A percentile compares a stretch with the other conserved stretches of the same genome.
Evolutionary conservation across 1,140 invertebrate species (phyloP).

Genomic region (Helicorthomorpha holstii): DNA sequence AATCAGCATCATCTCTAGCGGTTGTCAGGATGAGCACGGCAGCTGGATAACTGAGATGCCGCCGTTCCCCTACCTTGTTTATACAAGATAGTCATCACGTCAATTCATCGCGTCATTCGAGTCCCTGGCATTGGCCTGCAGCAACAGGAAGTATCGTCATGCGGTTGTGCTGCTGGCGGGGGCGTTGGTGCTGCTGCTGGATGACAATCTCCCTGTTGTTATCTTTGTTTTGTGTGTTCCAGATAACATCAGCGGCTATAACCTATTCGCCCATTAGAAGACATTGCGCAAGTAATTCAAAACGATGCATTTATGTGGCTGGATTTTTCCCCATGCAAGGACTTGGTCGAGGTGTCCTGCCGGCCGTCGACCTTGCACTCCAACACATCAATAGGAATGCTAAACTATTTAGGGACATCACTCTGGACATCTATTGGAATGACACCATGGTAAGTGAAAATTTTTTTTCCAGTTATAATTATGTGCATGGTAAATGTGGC

Average conservation of each 20-base stretch:
- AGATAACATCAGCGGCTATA: no score
- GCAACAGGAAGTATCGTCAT: slow-evolving; percentile 22
- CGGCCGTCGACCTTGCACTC: slow-evolving; percentile 75
- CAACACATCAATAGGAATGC: slow-evolving; percentile 83
- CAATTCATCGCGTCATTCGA: no score
- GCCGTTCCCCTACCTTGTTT: no score
- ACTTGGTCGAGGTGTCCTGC: slow-evolving; percentile 77
- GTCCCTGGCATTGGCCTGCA: slow-evolving; percentile 15
- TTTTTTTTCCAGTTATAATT: no score
- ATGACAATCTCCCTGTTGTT: slow-evolving; percentile 4
- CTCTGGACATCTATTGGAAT: slow-evolving; percentile 85
- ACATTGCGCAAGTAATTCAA: no score
- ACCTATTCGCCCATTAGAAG: no score
- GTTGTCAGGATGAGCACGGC: no score
- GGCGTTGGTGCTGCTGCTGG: slow-evolving; percentile 34
- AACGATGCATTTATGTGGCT: slow-evolving; percentile 45
- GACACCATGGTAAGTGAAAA: slow-evolving; percentile 79
- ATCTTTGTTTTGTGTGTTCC: no score
- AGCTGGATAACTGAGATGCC: no score
- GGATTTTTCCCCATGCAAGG: slow-evolving; percentile 72
- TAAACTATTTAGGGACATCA: slow-evolving; percentile 61
- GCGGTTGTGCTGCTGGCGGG: slow-evolving; percentile 30
- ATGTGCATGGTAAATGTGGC: no score
- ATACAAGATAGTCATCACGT: no score
- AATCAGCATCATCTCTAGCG: no score